phyloP scores from a whole-genome alignment of 2,888 invertebrate genomes.

The Harmothoe impar region DNA sequence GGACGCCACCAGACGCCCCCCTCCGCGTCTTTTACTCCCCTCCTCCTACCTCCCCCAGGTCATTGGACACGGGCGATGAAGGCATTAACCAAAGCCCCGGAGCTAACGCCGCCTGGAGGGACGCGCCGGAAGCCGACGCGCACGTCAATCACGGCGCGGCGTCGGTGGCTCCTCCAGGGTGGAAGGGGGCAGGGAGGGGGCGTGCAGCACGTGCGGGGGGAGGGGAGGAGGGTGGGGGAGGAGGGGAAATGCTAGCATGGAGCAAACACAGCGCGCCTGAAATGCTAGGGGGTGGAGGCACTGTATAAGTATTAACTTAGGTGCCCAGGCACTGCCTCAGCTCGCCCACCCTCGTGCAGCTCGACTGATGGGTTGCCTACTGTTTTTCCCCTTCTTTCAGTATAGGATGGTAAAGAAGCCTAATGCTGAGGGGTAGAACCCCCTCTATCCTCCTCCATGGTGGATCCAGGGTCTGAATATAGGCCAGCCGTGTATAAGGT shows the following conservation, averaged over 20 bases:
- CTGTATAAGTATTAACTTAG: background rate
- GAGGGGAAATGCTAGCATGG: background rate
- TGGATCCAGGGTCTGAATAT: background rate
- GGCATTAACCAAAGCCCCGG: conserved; percentile 26
- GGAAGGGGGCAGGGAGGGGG: background rate
- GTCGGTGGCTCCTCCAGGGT: background rate
- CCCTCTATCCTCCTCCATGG: background rate
- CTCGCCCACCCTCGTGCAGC: background rate
- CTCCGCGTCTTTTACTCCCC: background rate
- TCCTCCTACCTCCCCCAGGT: background rate
- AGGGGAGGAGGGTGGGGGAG: background rate
- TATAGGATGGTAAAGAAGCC: too few relatives aligned
- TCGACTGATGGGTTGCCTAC: too few relatives aligned
- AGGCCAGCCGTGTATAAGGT: conserved; percentile 33
- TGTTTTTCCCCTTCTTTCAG: too few relatives aligned
- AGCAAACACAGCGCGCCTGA: too few relatives aligned
- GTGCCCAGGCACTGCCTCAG: background rate
- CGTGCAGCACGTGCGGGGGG: background rate
- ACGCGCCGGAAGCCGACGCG: background rate
- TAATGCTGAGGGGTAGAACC: background rate
- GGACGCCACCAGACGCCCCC: background rate
- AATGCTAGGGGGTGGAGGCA: conserved; percentile 4
- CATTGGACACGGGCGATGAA: conserved; percentile 56
- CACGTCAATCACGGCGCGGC: conserved; percentile 38
- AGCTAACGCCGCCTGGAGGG: conserved; percentile 22